Conservation (phyloP, 2,113 vertebrate species). For the Naja naja region DNA sequence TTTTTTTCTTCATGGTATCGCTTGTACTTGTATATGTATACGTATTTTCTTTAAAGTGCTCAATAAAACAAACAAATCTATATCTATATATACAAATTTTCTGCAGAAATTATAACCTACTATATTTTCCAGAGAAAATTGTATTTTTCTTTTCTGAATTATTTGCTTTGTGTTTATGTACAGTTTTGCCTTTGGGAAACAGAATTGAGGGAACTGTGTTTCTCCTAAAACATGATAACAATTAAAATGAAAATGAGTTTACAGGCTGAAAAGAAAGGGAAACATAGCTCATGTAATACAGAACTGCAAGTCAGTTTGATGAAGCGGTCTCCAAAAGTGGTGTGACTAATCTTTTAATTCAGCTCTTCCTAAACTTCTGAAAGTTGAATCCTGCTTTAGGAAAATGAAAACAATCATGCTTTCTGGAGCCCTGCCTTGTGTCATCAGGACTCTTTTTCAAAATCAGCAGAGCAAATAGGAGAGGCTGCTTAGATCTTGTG, state of each 20-base stretch:
- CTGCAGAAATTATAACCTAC: not conserved
- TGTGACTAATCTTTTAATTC: slow-evolving; percentile 25
- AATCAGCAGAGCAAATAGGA: not conserved
- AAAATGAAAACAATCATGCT: slow-evolving; percentile 16
- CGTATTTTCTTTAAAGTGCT: not conserved
- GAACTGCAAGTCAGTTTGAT: slow-evolving; percentile 1
- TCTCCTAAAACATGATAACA: slow-evolving; percentile 20
- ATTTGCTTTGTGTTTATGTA: slow-evolving; percentile 33
- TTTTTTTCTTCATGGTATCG: not conserved
- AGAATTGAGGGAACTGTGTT: not conserved
- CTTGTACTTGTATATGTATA: not conserved
- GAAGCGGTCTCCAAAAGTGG: slow-evolving; percentile 8
- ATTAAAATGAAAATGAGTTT: slow-evolving; percentile 41
- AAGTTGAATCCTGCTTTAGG: not conserved
- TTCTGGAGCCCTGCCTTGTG: not conserved
- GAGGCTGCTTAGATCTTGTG: not conserved
- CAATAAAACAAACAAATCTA: not conserved
- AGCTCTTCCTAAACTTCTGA: slow-evolving; percentile 26
- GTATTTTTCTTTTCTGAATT: not conserved
- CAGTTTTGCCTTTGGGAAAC: not conserved
- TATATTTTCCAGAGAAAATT: slow-evolving; percentile 11
- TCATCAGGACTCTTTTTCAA: not conserved
- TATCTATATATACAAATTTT: not conserved
- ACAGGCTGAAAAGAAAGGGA: not conserved
- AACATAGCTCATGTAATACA: not conserved